Base-by-base conservation (phyloP, 1,140 invertebrate genomes). In the Pantala flavescens region DNA sequence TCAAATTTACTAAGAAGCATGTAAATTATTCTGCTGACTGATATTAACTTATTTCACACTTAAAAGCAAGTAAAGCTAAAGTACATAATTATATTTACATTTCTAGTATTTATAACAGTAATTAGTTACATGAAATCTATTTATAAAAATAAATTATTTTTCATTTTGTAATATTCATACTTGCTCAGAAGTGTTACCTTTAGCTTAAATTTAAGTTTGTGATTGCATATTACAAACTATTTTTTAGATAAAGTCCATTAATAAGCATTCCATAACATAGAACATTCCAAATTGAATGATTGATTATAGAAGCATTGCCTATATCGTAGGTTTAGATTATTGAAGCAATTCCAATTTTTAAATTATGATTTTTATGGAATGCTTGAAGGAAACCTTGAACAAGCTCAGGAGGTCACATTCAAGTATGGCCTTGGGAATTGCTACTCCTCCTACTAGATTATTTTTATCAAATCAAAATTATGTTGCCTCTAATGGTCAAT, bases 381-480 rank as follows among this genome's bases (percentile, higher is more conserved):
- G 49, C 49, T 63, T 63, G 49, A 63, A 63, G 49, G 49, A 63
- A n/a, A 63, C 49, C n/a, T 63, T 63, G 49, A 63, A 63, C 49
- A 16, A 63, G 49, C 49, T 63, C 49, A 63, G 49, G 49, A 63
- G 49, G 49, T 63, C 49, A 63, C 14, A 63, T 63, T 63, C 12
- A 21, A 63, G n/a, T 36, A 63, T 63, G 49, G 49, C 49, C 49
- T 63, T 63, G 49, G 49, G 49, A 63, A 63, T 63, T 63, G 49
- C n/a, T 63, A 63, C 49, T 21, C 49, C 49, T 63, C 49, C 49
- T 63, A 3, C 49, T 63, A 63, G 49, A 63, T 63, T 63, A 63
- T 63, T 63, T 63, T 63, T 63, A 63, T 63, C 49, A 63, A 63
- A 63, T 21, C 49, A 63, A 63, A 63, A 63, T 63, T 63, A 63